Conservation (phyloP, 2,113 vertebrate species). For the Riparia riparia region DNA sequence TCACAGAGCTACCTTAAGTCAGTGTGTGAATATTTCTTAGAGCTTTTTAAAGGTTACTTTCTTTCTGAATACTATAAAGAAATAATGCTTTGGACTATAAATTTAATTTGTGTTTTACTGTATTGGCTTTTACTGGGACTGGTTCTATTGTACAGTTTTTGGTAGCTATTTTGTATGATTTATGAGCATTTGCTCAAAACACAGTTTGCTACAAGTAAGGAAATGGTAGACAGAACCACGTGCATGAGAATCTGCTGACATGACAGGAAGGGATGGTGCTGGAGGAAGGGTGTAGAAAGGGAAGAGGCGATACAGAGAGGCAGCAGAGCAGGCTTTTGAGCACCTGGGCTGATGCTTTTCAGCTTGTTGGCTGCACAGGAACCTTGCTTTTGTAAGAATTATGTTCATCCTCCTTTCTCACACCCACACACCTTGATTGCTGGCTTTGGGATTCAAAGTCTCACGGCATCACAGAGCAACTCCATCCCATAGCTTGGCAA, state of each 20-base stretch:
- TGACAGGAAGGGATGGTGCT: neutral
- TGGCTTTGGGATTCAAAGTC: neutral
- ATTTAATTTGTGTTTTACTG: neutral
- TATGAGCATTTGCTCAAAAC: neutral
- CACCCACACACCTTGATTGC: slow-evolving; percentile 28
- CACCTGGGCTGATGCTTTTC: neutral
- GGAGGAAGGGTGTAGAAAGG: neutral
- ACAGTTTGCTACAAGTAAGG: neutral
- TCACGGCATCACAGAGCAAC: neutral
- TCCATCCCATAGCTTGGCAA: neutral
- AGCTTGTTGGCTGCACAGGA: neutral
- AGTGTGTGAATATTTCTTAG: neutral
- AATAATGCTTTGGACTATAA: neutral
- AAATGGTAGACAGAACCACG: neutral
- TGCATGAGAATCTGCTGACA: neutral
- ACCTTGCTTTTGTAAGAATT: slow-evolving; percentile 1
- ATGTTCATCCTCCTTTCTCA: slow-evolving; percentile 43
- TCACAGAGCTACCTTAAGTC: neutral
- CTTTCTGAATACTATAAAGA: neutral
- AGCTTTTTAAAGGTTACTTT: neutral
- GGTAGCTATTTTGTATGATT: neutral
- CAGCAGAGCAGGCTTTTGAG: neutral
- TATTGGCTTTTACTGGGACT: neutral
- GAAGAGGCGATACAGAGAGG: neutral
- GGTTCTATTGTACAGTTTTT: neutral